Conservation (phyloP, 2,888 invertebrate species). For the Plagodis pulveraria region DNA sequence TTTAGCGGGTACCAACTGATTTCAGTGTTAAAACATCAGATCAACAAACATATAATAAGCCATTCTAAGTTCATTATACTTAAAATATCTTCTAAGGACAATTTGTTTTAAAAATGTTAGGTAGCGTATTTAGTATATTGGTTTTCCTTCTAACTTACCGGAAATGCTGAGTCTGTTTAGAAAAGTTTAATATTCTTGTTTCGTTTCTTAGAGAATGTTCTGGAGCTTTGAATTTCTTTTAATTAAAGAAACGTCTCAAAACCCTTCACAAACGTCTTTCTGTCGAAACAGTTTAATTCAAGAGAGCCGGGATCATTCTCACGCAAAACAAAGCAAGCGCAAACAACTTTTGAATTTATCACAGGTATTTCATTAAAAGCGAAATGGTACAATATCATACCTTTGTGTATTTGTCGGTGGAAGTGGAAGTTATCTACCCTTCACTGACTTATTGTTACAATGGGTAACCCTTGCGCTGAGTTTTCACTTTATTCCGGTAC, state of each 20-base stretch:
- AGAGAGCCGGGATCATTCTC: slow-evolving; percentile 16
- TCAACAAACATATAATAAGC: no score
- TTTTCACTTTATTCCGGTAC: slow-evolving; percentile 37
- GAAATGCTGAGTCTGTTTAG: no score
- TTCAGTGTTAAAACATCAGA: no score
- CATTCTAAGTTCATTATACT: no score
- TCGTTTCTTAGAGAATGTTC: background rate
- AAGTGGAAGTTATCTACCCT: slow-evolving; percentile 57
- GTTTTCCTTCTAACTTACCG: background rate
- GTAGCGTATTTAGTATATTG: no score
- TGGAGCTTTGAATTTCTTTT: background rate
- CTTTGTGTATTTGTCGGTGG: slow-evolving; percentile 53
- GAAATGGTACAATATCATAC: slow-evolving; percentile 45
- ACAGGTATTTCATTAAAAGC: slow-evolving; percentile 48
- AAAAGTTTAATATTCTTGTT: background rate
- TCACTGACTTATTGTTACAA: slow-evolving; percentile 59
- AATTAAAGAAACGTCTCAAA: slow-evolving; percentile 10
- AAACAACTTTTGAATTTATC: slow-evolving; percentile 40
- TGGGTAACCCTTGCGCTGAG: slow-evolving; percentile 50
- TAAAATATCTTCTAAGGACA: no score
- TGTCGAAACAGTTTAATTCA: slow-evolving; percentile 13
- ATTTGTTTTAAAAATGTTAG: no score
- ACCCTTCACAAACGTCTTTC: slow-evolving; percentile 3
- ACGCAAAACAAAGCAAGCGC: slow-evolving; percentile 28
- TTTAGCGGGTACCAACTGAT: no score